These are phyloP conservation scores for Venustoraphidia nigricollis DNA, from an alignment of 2,888 invertebrate species.

Conservation along the genomic window DNA sequence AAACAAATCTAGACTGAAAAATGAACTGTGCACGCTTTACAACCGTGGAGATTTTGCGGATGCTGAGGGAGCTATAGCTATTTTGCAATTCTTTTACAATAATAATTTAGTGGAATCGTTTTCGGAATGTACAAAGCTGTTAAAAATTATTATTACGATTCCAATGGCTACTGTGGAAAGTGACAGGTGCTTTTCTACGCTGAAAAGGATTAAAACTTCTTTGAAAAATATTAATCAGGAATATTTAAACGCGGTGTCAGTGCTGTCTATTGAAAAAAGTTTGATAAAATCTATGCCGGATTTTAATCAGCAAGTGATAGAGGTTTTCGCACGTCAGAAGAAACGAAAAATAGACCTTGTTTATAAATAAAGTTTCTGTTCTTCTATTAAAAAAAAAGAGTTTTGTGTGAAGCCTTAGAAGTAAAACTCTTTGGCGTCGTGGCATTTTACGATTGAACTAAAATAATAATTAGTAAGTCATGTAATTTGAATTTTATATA, in stretches of 20 bases:
- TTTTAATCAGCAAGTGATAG: neutral
- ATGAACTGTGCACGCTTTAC: too few relatives aligned
- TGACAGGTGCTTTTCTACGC: neutral
- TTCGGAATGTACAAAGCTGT: neutral
- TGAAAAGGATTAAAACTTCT: slow-evolving; percentile 1
- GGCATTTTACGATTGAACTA: too few relatives aligned
- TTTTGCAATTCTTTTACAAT: neutral
- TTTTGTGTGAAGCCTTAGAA: too few relatives aligned
- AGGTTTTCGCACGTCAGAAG: neutral
- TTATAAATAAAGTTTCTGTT: neutral
- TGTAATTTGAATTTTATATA: too few relatives aligned
- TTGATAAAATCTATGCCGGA: neutral
- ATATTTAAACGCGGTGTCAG: neutral
- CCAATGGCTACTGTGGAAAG: neutral
- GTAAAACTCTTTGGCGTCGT: too few relatives aligned
- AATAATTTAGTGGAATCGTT: neutral
- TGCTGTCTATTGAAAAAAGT: neutral
- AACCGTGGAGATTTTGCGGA: too few relatives aligned
- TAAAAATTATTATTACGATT: slow-evolving; percentile 1
- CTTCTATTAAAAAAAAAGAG: too few relatives aligned
- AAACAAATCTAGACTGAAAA: too few relatives aligned
- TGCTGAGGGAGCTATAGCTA: neutral
- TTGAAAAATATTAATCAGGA: neutral
- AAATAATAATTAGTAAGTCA: too few relatives aligned
- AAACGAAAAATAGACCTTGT: neutral